Percentiles rank a stretch among this genome's conserved stretches.
phyloP scores from a whole-genome alignment of 2,888 invertebrate species.

The Pandemis heparana region DNA sequence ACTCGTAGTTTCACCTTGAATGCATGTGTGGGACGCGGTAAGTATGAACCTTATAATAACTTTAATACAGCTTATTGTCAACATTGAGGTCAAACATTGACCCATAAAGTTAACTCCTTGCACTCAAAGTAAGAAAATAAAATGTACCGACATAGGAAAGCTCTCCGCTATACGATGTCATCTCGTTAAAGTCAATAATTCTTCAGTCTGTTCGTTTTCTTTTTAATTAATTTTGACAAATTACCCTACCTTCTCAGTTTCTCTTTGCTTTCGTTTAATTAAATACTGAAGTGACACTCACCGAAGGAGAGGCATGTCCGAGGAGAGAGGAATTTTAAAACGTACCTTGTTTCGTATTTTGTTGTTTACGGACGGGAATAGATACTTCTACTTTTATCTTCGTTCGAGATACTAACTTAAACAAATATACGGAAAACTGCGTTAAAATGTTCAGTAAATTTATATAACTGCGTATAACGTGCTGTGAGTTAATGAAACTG shows the following conservation, averaged over 20 bases:
- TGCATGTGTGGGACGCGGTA: no score
- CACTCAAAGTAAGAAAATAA: constrained; percentile 10
- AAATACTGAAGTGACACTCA: constrained; percentile 83
- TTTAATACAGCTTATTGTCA: no score
- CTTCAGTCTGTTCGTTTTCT: constrained; percentile 75
- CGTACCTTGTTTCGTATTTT: constrained; percentile 62
- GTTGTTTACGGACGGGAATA: constrained; percentile 63
- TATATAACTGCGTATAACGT: background rate
- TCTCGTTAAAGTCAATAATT: constrained; percentile 75
- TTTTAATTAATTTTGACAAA: constrained; percentile 86
- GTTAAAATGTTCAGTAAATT: background rate
- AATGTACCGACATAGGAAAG: constrained; percentile 24
- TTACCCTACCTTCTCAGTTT: constrained; percentile 81
- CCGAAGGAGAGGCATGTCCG: constrained; percentile 64
- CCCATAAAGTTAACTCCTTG: constrained; percentile 11
- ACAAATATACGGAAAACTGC: constrained; percentile 18
- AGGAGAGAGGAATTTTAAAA: constrained; percentile 56
- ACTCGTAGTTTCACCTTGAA: no score
- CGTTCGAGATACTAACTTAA: constrained; percentile 34
- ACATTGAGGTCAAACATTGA: background rate
- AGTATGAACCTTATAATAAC: no score
- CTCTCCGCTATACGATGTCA: constrained; percentile 51
- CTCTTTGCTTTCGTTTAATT: constrained; percentile 81
- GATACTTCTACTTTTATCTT: constrained; percentile 37
- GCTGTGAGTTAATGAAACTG: background rate